phyloP scores from a whole-genome alignment of 2,113 vertebrate genomes.

The Odobenus rosmarus region DNA sequence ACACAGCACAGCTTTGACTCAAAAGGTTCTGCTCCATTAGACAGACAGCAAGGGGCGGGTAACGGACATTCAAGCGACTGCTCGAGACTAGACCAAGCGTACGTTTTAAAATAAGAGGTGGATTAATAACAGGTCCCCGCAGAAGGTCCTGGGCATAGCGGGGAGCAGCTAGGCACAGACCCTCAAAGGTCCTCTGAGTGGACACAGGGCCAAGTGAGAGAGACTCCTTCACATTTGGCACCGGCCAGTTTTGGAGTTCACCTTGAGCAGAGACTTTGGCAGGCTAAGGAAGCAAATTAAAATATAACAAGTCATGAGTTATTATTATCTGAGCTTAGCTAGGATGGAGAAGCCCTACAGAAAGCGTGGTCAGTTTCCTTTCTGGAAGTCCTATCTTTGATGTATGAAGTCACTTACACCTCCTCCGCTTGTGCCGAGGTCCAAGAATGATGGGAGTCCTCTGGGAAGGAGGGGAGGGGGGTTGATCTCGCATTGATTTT shows the following conservation, averaged over 20 bases:
- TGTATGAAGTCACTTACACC: constrained; percentile 6
- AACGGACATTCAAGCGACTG: too few relatives aligned
- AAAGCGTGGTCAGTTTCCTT: background rate
- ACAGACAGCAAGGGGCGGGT: background rate
- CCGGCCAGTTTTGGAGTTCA: background rate
- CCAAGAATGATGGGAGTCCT: background rate
- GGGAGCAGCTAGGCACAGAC: background rate
- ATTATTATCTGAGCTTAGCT: background rate
- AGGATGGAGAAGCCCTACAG: background rate
- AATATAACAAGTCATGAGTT: background rate
- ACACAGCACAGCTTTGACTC: too few relatives aligned
- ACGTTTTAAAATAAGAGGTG: background rate
- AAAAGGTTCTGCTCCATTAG: background rate
- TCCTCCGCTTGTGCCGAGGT: background rate
- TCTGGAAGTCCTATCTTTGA: constrained; percentile 56
- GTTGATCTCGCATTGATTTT: background rate
- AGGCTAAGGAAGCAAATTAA: background rate
- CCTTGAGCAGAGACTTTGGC: background rate
- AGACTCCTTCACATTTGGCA: background rate
- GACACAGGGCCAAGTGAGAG: background rate
- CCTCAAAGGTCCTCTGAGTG: background rate
- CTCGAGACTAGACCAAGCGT: background rate
- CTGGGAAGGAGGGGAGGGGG: background rate
- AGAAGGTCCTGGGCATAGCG: too few relatives aligned
- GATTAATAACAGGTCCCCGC: background rate